Evolutionary conservation across 2,888 invertebrate species (phyloP).

Genomic region (Drosophila limbata): DNA sequence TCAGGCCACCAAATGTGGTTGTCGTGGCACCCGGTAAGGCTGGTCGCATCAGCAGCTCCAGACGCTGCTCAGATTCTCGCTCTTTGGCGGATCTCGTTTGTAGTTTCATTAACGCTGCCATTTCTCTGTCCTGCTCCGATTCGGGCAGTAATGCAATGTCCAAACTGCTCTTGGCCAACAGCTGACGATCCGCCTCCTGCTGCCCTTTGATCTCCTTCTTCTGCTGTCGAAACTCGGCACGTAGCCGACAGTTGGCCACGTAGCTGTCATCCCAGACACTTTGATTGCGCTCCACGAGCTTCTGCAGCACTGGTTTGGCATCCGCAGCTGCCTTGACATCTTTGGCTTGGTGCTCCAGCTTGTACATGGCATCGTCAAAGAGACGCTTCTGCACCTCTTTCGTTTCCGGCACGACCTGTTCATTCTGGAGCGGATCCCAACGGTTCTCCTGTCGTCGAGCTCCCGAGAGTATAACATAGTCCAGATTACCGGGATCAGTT

Average conservation of each 20-base stretch:
- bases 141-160: constrained; percentile 93
- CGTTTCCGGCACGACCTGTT: constrained; percentile 96
- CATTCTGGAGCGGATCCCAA: constrained; percentile 99
- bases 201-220: constrained; percentile 91
- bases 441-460: constrained; percentile 98
- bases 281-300: constrained; percentile 92
- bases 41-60: constrained; percentile 87
- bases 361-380: constrained; percentile 99
- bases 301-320: constrained; percentile 90
- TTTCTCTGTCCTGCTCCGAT: constrained; percentile 91
- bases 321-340: constrained; percentile 90
- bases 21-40: constrained; percentile 87
- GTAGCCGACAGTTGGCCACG: constrained; percentile 93
- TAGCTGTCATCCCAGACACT: constrained; percentile 96
- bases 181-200: constrained; percentile 89
- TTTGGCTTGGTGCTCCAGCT: constrained; percentile 95
- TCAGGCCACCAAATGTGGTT: constrained; percentile 87
- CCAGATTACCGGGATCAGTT: constrained; percentile 98
- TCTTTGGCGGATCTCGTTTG: constrained; percentile 89
- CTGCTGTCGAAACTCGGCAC: constrained; percentile 91
- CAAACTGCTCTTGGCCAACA: constrained; percentile 91
- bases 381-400: constrained; percentile 95
- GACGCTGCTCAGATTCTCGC: constrained; percentile 86
- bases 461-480: constrained; percentile 97
- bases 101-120: constrained; percentile 91